phyloP scores from a whole-genome alignment of 2,888 invertebrate species.

The Drosophila recens region DNA sequence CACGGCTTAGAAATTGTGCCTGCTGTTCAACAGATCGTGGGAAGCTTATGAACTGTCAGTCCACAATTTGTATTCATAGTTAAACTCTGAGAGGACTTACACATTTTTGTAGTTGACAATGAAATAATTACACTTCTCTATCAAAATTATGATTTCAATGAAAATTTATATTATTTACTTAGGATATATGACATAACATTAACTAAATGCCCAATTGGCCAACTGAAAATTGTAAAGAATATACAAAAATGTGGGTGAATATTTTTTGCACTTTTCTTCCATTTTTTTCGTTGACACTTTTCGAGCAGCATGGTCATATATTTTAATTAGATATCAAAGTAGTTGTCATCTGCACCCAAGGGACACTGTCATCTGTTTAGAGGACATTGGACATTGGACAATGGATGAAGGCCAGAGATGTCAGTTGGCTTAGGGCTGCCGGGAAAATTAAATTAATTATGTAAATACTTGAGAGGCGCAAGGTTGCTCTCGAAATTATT shows the following conservation, averaged over 20 bases:
- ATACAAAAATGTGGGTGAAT: background rate
- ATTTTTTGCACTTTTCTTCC: background rate
- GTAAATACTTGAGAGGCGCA: slow-evolving; percentile 31
- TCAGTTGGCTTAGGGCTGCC: slow-evolving; percentile 10
- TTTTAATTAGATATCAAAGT: slow-evolving; percentile 51
- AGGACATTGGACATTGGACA: slow-evolving; percentile 15
- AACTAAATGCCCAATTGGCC: background rate
- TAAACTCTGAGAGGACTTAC: too few relatives aligned
- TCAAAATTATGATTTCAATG: background rate
- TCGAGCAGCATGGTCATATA: slow-evolving; percentile 35
- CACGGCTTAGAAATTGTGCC: slow-evolving; percentile 12
- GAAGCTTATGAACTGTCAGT: slow-evolving; percentile 13
- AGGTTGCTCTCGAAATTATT: slow-evolving; percentile 16
- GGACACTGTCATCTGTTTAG: slow-evolving; percentile 3
- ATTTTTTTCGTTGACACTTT: slow-evolving; percentile 36
- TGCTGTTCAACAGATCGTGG: slow-evolving; percentile 23
- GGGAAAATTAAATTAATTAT: slow-evolving; percentile 44
- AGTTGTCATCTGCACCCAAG: slow-evolving; percentile 35
- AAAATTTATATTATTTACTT: background rate
- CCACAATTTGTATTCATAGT: background rate
- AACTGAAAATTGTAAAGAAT: slow-evolving; percentile 8
- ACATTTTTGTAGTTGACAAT: too few relatives aligned
- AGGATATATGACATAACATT: too few relatives aligned
- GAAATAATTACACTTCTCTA: background rate
- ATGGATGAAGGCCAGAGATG: slow-evolving; percentile 14